phyloP scores from a whole-genome alignment of 2,113 vertebrate species.

The Fregetta grallaria region DNA sequence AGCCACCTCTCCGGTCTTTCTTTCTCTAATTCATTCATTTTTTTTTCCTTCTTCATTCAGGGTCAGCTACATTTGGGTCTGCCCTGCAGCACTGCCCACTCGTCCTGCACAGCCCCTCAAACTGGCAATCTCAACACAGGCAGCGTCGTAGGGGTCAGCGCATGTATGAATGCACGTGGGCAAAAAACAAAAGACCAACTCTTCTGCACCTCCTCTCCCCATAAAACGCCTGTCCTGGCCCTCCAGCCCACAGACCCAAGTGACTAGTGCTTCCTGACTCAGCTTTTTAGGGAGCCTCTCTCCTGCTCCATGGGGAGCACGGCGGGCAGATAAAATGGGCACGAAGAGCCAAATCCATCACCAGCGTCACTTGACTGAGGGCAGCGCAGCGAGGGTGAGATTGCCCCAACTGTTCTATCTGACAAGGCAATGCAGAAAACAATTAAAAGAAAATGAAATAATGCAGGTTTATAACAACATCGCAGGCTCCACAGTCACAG shows the following conservation, averaged over 20 bases:
- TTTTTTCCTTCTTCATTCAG: not conserved
- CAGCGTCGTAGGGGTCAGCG: fast-evolving
- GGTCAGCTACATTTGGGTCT: not conserved
- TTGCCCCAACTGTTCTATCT: not conserved
- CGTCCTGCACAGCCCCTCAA: not conserved
- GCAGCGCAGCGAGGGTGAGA: not conserved
- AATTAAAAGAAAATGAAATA: not conserved
- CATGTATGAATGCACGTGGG: fast-evolving
- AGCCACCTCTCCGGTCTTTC: not conserved
- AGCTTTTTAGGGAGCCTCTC: not conserved
- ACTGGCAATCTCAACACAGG: not conserved
- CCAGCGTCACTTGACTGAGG: not conserved
- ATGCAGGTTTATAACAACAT: not conserved
- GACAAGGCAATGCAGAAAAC: not conserved
- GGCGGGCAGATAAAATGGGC: not conserved
- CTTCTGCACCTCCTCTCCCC: not conserved
- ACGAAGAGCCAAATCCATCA: not conserved
- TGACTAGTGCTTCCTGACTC: not conserved
- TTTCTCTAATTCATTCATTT: not conserved
- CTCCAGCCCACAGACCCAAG: not conserved
- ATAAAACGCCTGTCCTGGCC: not conserved
- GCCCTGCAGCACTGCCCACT: not conserved
- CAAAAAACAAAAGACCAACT: not conserved
- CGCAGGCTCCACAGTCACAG: not conserved
- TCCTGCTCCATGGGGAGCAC: not conserved